Base-by-base conservation (phyloP, 2,797 vertebrate genomes). In the Sebastes variabilis region DNA sequence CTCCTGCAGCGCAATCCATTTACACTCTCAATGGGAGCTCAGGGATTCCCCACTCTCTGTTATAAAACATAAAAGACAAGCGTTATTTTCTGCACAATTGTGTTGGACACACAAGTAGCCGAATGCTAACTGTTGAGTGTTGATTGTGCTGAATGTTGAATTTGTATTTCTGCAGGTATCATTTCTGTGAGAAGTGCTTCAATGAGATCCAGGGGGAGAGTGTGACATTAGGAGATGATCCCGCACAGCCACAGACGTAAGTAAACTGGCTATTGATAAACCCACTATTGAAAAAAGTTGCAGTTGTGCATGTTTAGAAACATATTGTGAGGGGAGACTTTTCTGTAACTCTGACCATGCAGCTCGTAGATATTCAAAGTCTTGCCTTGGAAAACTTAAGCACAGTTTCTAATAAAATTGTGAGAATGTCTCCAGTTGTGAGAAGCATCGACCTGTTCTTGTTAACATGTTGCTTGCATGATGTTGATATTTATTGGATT, bases 171-270 rank as follows among this genome's bases (percentile, higher is more conserved):
- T 94, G 83, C 95, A 99, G 99, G 96, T 99, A 99, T 96, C 98
- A 99, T 96, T 99, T 99, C 96, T 99, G 99, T 94, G 99, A 99
- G 95, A 99, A 99, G 95, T 99, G 99, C 96, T 99, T 99, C 96
- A 99, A 98, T 93, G 98, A 99, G 96, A 99, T 99, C 95, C 98
- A 99, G 94, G 98, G 98, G 85, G 98, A 99, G 89, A 99, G 97
- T 88, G 97, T 99, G 93, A 99, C 98, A 52, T 95, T 99, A 90
- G 99, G 98, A 91, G 99, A 99, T 68, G 98, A 99, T 94, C 98
- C 99, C 87, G 97, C 98, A 87, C 98, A 99, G 92, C 97, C 98
- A 36, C 99, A 99, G 93, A 99, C 99, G 98, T 99, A 95, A 98
- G 98, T 96, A 18, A 0, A 80, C 60, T 9, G 6, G 0, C 8